Base-by-base conservation (phyloP, 2,113 vertebrate genomes). In the Mormoops blainvillei region DNA sequence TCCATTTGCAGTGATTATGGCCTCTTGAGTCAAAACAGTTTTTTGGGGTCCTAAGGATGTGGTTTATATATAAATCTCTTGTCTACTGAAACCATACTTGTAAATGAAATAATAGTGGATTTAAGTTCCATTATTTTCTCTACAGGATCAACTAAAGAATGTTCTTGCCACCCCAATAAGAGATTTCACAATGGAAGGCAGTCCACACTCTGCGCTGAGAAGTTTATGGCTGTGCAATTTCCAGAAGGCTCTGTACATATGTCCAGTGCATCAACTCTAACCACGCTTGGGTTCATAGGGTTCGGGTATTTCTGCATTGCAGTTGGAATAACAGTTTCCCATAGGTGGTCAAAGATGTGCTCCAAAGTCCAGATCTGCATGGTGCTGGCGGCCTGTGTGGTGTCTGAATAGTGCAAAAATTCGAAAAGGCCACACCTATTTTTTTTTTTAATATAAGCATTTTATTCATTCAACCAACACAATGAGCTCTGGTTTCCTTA, bases 271-370 rank as follows among this genome's bases (percentile, higher is more conserved):
- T 99, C 99, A 0, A 99, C 99, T 0, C 99, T 99, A 16, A 99
- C 98, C 97, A 99, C 99, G 2, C 98, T 99, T 3, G 99, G 99
- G 97, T 99, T 99, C 99, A 99, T 99, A 28, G 99, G 99, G 65
- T 99, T 99, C 1, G 99, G 99, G 81, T 99, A 99, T 63, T 99
- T 99, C 98, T 99, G 99, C 99, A 99, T 99, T 0, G 99, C 99
- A 48, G 99, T 99, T 13, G 99, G 99, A 10, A 99, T 99, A 24
- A 99, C 99, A 0, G 98, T 99, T 93, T 99, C 99, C 99, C 99
- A 99, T 4, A 99, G 99, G 96, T 99, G 99, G 88, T 28, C 71
- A 45, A 45, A 73, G 41, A 43, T 8, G 41, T 7, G 5, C 70
- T 28, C 24, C 41, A 26, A 28, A 73, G 70, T 28, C 70, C 41